phyloP scores from a whole-genome alignment of 2,797 vertebrate species.

The Semotilus atromaculatus region DNA sequence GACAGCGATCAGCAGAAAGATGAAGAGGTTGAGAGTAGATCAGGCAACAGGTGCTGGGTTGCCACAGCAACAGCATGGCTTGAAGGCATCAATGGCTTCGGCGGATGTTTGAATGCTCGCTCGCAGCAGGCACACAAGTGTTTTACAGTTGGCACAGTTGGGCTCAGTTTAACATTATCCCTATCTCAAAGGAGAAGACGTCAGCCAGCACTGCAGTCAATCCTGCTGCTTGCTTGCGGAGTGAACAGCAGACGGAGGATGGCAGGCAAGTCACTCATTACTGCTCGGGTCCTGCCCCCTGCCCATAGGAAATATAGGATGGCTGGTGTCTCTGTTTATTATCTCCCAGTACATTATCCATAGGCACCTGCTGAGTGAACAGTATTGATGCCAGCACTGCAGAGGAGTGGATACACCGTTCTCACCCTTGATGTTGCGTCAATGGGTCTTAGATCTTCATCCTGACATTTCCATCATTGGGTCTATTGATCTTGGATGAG shows the following conservation, averaged over 20 bases:
- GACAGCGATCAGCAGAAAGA: neutral
- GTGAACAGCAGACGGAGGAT: conserved; percentile 13
- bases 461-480: conserved; percentile 53
- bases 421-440: conserved; percentile 21
- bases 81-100: neutral
- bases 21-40: neutral
- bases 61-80: conserved; percentile 31
- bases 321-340: conserved; percentile 32
- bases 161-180: conserved; percentile 25
- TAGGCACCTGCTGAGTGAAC: conserved; percentile 47
- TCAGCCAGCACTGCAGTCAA: conserved; percentile 28
- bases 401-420: conserved; percentile 15
- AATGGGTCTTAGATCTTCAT: conserved; percentile 44
- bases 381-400: conserved; percentile 12
- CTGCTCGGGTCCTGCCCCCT: neutral
- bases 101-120: conserved; percentile 6
- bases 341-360: conserved; percentile 16
- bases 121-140: conserved; percentile 25
- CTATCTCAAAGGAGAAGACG: conserved; percentile 33
- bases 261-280: conserved; percentile 17
- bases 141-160: conserved; percentile 23
- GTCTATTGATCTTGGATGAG: conserved; percentile 47
- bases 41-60: conserved; percentile 41
- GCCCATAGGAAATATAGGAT: conserved; percentile 16
- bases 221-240: conserved; percentile 15